Percentiles rank a stretch among this genome's conserved stretches.
Conservation (phyloP, 2,113 vertebrate genomes). For the Corythaeola cristata region DNA sequence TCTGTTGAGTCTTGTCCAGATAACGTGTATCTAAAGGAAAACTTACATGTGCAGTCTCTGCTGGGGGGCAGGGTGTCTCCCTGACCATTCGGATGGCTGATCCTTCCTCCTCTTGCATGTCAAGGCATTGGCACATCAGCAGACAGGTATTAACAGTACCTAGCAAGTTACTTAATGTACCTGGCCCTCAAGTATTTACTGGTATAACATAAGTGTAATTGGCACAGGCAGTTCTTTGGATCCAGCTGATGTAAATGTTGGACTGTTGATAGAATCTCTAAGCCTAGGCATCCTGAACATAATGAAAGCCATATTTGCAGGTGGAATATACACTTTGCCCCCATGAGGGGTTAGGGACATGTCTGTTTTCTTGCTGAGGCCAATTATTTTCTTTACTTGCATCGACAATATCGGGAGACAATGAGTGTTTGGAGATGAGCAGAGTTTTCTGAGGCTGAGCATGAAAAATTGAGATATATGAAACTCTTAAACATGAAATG, state of each 20-base stretch:
- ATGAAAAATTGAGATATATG: neutral
- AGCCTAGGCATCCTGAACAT: neutral
- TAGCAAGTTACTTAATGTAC: neutral
- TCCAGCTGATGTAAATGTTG: neutral
- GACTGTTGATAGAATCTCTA: neutral
- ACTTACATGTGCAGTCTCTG: rapidly evolving
- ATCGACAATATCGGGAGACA: neutral
- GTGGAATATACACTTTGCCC: neutral
- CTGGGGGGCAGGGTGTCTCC: neutral
- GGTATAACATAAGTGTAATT: neutral
- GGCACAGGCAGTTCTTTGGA: neutral
- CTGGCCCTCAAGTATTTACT: neutral
- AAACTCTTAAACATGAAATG: neutral
- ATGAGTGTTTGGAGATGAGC: neutral
- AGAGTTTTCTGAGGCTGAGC: neutral
- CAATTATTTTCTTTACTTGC: neutral
- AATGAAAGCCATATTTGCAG: neutral
- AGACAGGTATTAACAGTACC: neutral
- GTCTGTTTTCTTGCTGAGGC: neutral
- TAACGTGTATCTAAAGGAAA: neutral
- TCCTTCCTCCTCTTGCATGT: neutral
- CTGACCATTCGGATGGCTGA: neutral
- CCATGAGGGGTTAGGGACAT: rapidly evolving
- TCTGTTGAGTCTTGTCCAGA: neutral
- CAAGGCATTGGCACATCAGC: neutral